Percentiles rank a stretch among this genome's conserved stretches.
These are phyloP conservation scores for Lycocerus yunnanus DNA, from an alignment of 2,888 invertebrate genomes.

Conservation along the genomic window DNA sequence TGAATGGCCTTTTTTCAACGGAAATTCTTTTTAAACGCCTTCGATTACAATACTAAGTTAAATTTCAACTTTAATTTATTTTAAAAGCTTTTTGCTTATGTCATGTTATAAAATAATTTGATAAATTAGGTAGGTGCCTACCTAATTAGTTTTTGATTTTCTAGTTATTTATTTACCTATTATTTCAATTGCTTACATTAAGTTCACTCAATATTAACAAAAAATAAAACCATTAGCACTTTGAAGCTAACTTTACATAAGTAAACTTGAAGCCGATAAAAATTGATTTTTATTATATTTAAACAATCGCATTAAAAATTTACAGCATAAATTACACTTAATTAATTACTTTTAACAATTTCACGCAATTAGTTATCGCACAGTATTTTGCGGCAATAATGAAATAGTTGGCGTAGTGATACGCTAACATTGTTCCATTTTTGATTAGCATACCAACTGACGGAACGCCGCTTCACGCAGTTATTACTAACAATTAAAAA, in stretches of 20 bases:
- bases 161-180: background rate
- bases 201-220: background rate
- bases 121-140: background rate
- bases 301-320: background rate
- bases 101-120: conserved; percentile 13
- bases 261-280: background rate
- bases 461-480: too few species aligned
- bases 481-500: too few species aligned
- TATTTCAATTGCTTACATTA: background rate
- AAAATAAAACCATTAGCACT: too few species aligned
- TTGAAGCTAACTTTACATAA: too few species aligned
- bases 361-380: background rate
- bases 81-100: conserved; percentile 27
- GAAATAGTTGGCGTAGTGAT: too few species aligned
- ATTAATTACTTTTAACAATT: background rate
- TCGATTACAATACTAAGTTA: conserved; percentile 32
- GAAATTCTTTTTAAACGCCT: conserved; percentile 49
- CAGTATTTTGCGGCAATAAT: too few species aligned
- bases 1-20: conserved; percentile 51
- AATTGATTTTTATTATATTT: background rate
- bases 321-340: background rate
- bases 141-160: background rate
- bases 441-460: too few species aligned
- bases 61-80: conserved; percentile 30
- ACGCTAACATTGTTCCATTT: too few species aligned